phyloP scores from a whole-genome alignment of 2,113 vertebrate species.

The Pontoporia blainvillei region DNA sequence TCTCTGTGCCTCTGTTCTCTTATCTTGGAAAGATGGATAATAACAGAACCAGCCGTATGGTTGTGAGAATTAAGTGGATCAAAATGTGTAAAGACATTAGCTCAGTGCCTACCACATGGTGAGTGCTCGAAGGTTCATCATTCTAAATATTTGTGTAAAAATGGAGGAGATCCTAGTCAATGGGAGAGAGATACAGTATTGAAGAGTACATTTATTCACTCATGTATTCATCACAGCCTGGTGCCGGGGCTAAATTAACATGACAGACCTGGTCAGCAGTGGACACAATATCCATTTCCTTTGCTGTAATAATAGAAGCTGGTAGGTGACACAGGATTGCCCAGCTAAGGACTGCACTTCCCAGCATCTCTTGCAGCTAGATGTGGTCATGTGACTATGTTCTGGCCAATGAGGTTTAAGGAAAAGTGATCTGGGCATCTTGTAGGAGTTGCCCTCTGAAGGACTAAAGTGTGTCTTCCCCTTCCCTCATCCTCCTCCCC shows the following conservation, averaged over 20 bases:
- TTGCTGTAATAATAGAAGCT: not conserved
- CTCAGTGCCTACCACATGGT: not conserved
- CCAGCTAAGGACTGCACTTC: not conserved
- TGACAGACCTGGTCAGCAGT: not conserved
- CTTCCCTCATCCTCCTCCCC: accelerated
- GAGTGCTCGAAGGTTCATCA: not conserved
- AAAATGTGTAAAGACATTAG: not conserved
- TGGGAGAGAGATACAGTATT: not conserved
- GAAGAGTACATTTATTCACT: not conserved
- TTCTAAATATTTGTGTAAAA: not conserved
- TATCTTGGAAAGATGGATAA: not conserved
- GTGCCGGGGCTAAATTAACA: not conserved
- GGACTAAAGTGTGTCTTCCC: not conserved
- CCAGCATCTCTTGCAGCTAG: not conserved
- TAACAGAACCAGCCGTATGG: not conserved
- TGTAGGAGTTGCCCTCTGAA: not conserved
- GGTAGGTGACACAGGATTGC: not conserved
- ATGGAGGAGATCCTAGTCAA: not conserved
- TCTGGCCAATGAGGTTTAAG: not conserved
- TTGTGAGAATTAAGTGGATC: not conserved
- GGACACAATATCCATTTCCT: not conserved
- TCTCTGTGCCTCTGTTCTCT: not conserved
- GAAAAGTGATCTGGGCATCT: not conserved
- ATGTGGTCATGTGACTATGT: not conserved
- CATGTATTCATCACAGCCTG: not conserved